Percentiles rank a stretch among this genome's conserved stretches.
Evolutionary conservation across 2,113 vertebrate genomes (phyloP).

Genomic region (Arothron firmamentum): DNA sequence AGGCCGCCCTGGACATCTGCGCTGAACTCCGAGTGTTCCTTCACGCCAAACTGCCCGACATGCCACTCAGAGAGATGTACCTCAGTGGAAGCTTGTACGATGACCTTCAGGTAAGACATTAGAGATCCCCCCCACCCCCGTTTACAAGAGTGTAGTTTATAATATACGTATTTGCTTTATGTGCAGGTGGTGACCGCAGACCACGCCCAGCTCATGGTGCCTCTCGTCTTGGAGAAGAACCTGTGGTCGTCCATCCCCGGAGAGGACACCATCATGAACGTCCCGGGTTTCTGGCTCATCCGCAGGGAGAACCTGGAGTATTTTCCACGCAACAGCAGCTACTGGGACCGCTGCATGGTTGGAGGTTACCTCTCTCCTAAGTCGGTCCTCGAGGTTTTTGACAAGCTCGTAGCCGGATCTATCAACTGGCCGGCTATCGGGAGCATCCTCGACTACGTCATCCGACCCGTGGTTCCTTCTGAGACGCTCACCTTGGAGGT

Average conservation of each 20-base stretch:
- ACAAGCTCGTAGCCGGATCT: constrained; percentile 90
- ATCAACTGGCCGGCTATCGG: constrained; percentile 99
- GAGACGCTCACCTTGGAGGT: constrained; percentile 90
- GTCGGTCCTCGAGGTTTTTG: constrained; percentile 87
- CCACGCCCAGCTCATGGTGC: constrained; percentile 95
- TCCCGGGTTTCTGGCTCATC: constrained; percentile 93
- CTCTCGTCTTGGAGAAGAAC: constrained; percentile 91
- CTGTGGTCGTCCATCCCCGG: constrained; percentile 92
- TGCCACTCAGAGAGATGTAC: constrained; percentile 97
- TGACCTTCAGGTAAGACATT: constrained; percentile 83
- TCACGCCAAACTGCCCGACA: constrained; percentile 91
- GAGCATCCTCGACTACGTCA: constrained; percentile 89
- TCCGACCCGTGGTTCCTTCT: constrained; percentile 88
- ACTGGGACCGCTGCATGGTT: constrained; percentile 98
- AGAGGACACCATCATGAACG: constrained; percentile 96
- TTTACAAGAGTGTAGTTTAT: background rate
- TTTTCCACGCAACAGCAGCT: constrained; percentile 93
- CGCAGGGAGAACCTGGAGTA: constrained; percentile 96
- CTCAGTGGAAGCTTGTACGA: constrained; percentile 96
- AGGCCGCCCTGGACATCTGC: constrained; percentile 94
- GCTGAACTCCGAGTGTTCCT: constrained; percentile 91
- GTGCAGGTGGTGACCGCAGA: constrained; percentile 91
- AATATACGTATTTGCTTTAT: background rate
- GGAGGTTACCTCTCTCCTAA: constrained; percentile 96
- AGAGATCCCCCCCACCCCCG: too few species aligned